phyloP scores from a whole-genome alignment of 2,113 vertebrate genomes.

The Stictonetta naevosa region DNA sequence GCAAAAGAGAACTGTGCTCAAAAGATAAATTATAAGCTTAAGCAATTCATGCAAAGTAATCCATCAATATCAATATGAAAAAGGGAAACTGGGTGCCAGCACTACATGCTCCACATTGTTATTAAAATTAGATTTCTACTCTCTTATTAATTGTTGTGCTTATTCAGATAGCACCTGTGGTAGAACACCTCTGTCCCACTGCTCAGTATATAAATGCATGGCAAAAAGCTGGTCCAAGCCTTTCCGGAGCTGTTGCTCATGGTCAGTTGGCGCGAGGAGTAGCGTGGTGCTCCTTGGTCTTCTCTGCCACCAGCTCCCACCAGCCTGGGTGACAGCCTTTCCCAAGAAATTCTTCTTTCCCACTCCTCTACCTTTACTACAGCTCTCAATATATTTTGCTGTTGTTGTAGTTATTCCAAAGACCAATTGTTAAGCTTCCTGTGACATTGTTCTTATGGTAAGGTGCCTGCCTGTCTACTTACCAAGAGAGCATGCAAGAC shows the following conservation, averaged over 20 bases:
- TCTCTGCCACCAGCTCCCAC: not conserved
- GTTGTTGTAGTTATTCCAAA: not conserved
- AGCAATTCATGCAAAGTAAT: not conserved
- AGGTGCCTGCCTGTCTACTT: not conserved
- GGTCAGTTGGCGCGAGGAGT: not conserved
- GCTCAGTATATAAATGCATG: not conserved
- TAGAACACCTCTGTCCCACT: not conserved
- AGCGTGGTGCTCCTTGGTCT: not conserved
- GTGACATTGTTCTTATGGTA: not conserved
- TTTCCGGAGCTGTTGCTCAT: not conserved
- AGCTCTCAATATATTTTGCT: not conserved
- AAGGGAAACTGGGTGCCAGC: not conserved
- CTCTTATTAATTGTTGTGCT: not conserved
- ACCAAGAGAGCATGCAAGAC: not conserved
- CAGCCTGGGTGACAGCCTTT: not conserved
- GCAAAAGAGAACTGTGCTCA: not conserved
- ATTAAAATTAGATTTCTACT: not conserved
- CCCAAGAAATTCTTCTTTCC: not conserved
- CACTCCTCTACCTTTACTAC: not conserved
- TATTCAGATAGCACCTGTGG: not conserved
- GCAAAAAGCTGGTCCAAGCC: not conserved
- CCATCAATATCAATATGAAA: not conserved
- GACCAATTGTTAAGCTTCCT: not conserved
- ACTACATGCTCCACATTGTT: not conserved
- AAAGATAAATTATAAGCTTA: not conserved